Base-by-base conservation (phyloP, 2,113 vertebrate species). In the Coregonus clupeaformis region DNA sequence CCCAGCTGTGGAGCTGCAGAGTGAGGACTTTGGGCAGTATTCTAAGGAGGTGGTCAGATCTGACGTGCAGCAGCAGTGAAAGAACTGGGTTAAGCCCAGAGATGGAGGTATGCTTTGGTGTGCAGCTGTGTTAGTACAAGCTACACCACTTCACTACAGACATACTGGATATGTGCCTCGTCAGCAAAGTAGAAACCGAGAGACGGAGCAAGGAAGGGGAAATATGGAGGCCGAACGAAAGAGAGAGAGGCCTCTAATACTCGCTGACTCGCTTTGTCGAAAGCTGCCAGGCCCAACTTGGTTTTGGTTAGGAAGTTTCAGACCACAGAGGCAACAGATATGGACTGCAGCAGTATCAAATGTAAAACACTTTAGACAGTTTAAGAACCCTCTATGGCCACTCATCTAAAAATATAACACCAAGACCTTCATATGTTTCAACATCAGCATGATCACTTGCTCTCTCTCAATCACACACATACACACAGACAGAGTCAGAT, bases 101-200 rank as follows among this genome's bases (percentile, higher is more conserved):
- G 72, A 72, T 67, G 60, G 80, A 79, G 82, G 74, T 81, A 66
- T 82, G 75, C 55, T 42, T 55, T 52, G 75, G 69, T 64, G 73
- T 77, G 77, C 85, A 91, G 90, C 86, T 91, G 90, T 89, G 86
- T 91, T 90, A 84, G 86, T 84, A 75, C 81, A 87, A 89, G 81
- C 76, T 74, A 64, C 78, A 82, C 78, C 69, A 74, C 62, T 69
- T n/a, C 18, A 27, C 36, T 36, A 65, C 82, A 75, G 30, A 84
- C 29, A 71, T 20, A 20, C 29, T 42, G 74, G 74, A 85, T 70
- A 86, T 87, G 71, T 89, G 89, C 86, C 71, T 73, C 1, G 83
- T 92, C 90, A 91, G 91, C 91, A 12, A 12, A 1, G 30, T 27
- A 73, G 75, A 79, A 79, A 49, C 68, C 0, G 1, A 13, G 63